Percentiles rank a stretch among this genome's conserved stretches.
phyloP scores from a whole-genome alignment of 2,888 invertebrate species.

The Incurvaria masculella region DNA sequence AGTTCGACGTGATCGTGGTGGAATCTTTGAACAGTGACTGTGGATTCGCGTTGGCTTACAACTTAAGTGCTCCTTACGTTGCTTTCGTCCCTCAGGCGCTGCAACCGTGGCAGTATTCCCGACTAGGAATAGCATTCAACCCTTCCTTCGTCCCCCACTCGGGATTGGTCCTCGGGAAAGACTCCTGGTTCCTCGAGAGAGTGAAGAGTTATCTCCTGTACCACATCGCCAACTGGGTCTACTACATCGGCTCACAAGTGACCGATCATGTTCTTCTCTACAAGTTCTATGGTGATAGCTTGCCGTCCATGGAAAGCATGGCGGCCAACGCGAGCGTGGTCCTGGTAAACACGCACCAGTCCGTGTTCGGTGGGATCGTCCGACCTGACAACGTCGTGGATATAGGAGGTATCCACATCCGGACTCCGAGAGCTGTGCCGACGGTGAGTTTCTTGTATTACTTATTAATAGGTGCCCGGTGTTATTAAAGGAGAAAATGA shows the following conservation, averaged over 20 bases:
- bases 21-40: conserved; percentile 76
- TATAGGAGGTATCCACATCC: conserved; percentile 63
- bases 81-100: conserved; percentile 53
- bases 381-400: conserved; percentile 60
- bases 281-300: conserved; percentile 47
- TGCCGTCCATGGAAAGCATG: conserved; percentile 55
- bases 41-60: conserved; percentile 63
- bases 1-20: conserved; percentile 67
- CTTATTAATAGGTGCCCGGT: conserved; percentile 1
- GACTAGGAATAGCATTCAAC: conserved; percentile 50
- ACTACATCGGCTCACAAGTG: conserved; percentile 43
- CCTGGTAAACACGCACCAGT: conserved; percentile 65
- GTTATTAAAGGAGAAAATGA: not conserved
- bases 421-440: conserved; percentile 46
- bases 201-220: conserved; percentile 40
- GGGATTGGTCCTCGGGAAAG: conserved; percentile 38
- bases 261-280: conserved; percentile 44
- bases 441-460: conserved; percentile 28
- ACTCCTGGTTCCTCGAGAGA: conserved; percentile 46
- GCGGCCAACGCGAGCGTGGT: conserved; percentile 55
- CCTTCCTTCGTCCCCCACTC: conserved; percentile 48
- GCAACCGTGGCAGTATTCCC: conserved; percentile 52
- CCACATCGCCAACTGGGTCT: conserved; percentile 43
- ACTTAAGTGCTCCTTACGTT: conserved; percentile 63
- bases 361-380: conserved; percentile 57